phyloP scores from a whole-genome alignment of 2,797 vertebrate genomes.

The Cossypha polioptera region DNA sequence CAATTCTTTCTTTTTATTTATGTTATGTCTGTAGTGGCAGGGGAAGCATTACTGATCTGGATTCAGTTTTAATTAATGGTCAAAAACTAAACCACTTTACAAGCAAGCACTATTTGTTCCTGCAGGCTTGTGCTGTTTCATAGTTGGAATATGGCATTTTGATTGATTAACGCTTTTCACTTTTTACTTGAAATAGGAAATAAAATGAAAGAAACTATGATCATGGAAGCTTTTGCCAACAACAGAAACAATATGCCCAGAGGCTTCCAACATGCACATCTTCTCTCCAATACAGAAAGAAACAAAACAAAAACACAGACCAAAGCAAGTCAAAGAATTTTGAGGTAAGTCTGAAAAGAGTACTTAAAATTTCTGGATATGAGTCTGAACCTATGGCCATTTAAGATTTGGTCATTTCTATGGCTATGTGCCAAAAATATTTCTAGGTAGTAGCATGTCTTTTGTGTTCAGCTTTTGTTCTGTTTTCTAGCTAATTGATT shows the following conservation, averaged over 20 bases:
- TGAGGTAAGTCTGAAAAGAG: background rate
- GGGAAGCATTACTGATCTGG: background rate
- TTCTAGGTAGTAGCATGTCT: background rate
- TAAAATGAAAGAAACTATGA: background rate
- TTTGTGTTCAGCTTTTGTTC: background rate
- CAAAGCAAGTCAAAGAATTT: background rate
- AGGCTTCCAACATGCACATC: background rate
- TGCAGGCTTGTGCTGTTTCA: background rate
- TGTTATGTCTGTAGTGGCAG: background rate
- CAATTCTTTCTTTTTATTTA: background rate
- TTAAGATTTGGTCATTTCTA: background rate
- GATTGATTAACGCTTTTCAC: background rate
- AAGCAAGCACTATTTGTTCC: background rate
- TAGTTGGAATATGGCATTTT: background rate
- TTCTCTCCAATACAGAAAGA: background rate
- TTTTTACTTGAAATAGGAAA: background rate
- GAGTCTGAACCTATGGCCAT: background rate
- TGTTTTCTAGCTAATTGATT: constrained; percentile 80
- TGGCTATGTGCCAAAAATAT: background rate
- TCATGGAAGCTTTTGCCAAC: background rate
- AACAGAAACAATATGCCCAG: background rate
- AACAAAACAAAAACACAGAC: background rate
- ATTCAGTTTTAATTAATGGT: background rate
- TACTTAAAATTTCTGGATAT: background rate
- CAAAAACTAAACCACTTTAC: background rate